Evolutionary conservation across 2,113 vertebrate genomes (phyloP), one percentile per base, ranked within the genome.

Genomic region (Macrotus californicus): DNA sequence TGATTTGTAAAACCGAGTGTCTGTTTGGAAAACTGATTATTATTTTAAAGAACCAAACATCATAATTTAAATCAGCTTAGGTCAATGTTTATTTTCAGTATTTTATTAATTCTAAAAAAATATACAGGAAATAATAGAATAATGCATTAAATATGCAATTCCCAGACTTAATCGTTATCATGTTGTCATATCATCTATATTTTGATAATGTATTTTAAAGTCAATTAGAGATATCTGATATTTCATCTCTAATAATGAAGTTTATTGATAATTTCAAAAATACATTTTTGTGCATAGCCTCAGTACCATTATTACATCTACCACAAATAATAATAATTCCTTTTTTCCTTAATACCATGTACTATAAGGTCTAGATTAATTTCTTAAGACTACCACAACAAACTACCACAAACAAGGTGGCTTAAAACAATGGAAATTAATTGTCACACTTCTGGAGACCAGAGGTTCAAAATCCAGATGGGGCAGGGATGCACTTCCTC

Each of bases 31-130:
- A 87, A 77, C 21, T 77, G 48, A 88, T 46, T 76, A 9, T 86
- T 91, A 61, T 91, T 88, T 94, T 90, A 93, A 77, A 94, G 31
- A 52, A 69, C 10, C 36, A 91, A 91, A 59, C 5, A n/a, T 48
- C 19, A 18, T 43, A 89, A 52, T 66, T 29, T 79, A 93, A 87
- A 43, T 59, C 15, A 83, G 31, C 13, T 93, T 73, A 76, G 19
- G 22, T 7, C 7, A 93, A 52, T 10, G 3, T 67, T 92, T 94
- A 69, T 79, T 92, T 89, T 82, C 36, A 84, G 48, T 2, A 67
- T 80, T 88, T 92, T 72, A 69, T 41, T 84, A 72, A 87, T 77
- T 87, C 80, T 75, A 90, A 81, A 48, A 90, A 87, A 50, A 56
- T 43, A 56, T 13, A 59, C 5, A 80, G 34, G 5, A 43, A 72